Evolutionary conservation across 2,888 invertebrate species (phyloP).

Genomic region (Caenorhabditis japonica): DNA sequence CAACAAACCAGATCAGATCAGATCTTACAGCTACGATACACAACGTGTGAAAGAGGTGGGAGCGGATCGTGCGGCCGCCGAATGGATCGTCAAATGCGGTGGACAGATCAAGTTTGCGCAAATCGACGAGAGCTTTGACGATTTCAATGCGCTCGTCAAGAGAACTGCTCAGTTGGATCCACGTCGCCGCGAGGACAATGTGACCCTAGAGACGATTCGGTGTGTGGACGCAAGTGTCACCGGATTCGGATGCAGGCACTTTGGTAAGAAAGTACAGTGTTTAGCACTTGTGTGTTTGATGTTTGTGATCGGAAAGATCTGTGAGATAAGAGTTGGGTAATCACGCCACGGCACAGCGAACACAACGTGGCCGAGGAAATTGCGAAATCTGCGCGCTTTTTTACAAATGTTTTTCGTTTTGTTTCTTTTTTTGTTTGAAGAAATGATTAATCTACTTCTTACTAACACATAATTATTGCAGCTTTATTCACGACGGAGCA

Average conservation of each 20-base stretch:
- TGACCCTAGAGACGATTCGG: constrained; percentile 59
- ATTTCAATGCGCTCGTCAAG: constrained; percentile 68
- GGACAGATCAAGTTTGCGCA: constrained; percentile 53
- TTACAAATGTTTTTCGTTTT: too few species aligned
- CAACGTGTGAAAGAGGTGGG: constrained; percentile 81
- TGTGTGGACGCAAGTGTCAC: constrained; percentile 65
- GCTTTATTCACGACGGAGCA: too few species aligned
- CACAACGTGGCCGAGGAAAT: too few species aligned
- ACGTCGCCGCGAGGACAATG: constrained; percentile 58
- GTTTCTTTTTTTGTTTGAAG: too few species aligned
- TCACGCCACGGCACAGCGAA: background rate
- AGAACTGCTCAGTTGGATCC: constrained; percentile 69
- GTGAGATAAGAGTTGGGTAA: too few species aligned
- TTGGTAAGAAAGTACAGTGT: constrained; percentile 42
- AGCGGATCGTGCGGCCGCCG: constrained; percentile 91
- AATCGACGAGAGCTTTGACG: constrained; percentile 63
- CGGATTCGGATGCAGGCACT: constrained; percentile 69
- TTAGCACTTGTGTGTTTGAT: too few species aligned
- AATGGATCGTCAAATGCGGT: constrained; percentile 93
- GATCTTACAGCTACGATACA: constrained; percentile 63
- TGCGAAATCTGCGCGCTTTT: too few species aligned
- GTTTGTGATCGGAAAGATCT: too few species aligned
- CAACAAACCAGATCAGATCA: constrained; percentile 31
- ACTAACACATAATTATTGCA: too few species aligned
- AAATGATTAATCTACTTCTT: too few species aligned